Base-by-base conservation (phyloP, 2,113 vertebrate genomes). In the Sebastes schlegelii region DNA sequence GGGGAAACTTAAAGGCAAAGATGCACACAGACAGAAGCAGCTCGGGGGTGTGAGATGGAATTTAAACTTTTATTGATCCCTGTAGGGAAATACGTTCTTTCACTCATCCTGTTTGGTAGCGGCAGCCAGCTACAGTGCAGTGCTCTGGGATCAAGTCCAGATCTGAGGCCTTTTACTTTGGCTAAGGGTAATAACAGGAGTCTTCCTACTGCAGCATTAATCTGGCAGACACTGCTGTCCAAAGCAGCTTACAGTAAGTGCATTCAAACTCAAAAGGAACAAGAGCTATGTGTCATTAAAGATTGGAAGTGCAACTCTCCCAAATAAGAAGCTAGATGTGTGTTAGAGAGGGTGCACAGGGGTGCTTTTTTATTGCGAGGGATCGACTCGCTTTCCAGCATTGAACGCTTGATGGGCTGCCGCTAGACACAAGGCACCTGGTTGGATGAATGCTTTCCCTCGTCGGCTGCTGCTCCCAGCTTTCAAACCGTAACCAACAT, bases 1-100 rank as follows among this genome's bases (percentile, higher is more conserved):
- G 49, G 23, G 62, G 55, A 51, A 74, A 82, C 68, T 79, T 73
- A 66, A 89, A 83, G 34, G 63, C 65, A 69, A 73, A 74, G 57
- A 81, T 10, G 49, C 70, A 62, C 70, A 26, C 43, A 65, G 64
- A 58, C 40, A 76, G 64, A 83, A 62, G 67, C 11, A 6, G 34
- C 34, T 34, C 34, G 34, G 2, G 49, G 64, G 23, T 66, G 64
- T 21, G 46, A 60, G 68, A 89, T 85, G 49, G 62, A 75, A 70
- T 84, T 84, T 80, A 69, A 54, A 73, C 67, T 84, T 73, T 78
- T 76, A 87, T 92, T 79, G 88, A 86, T 88, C 52, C 61, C 42
- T 77, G 17, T 52, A 74, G 77, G 57, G 48, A 81, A 85, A 83
- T 75, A 12, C 58, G 61, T 75, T 54, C 42, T 78, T 80, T 87